A percentile compares a stretch with the other conserved stretches of the same genome.
phyloP scores from a whole-genome alignment of 2,888 invertebrate genomes.

The Pterostichus madidus region DNA sequence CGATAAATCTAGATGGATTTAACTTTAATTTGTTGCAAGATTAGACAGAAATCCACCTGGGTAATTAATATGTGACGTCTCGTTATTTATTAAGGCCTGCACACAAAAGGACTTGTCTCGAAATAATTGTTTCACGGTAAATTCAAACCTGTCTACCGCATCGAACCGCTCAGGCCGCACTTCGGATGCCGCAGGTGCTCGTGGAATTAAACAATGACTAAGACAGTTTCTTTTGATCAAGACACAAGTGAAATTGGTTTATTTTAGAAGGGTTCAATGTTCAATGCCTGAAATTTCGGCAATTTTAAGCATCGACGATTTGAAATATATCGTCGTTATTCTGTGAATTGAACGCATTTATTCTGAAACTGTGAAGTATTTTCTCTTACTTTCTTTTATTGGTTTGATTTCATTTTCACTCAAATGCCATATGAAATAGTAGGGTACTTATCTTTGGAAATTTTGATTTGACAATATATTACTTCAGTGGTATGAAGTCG shows the following conservation, averaged over 20 bases:
- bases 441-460: too few relatives aligned
- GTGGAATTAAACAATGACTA: conserved; percentile 31
- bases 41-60: conserved; percentile 58
- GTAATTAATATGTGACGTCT: conserved; percentile 64
- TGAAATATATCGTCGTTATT: conserved; percentile 7
- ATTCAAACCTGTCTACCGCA: conserved; percentile 40
- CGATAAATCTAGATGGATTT: conserved; percentile 62
- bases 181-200: conserved; percentile 42
- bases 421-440: neutral
- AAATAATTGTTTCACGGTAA: conserved; percentile 50
- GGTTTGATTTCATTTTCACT: neutral
- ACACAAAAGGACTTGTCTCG: conserved; percentile 54
- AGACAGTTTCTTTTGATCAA: conserved; percentile 51
- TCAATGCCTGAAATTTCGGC: neutral
- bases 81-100: conserved; percentile 57
- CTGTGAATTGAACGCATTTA: conserved; percentile 7
- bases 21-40: conserved; percentile 58
- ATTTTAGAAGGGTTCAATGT: conserved; percentile 26
- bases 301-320: conserved; percentile 39
- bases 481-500: too few relatives aligned
- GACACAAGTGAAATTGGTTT: conserved; percentile 43
- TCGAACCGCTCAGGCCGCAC: neutral
- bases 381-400: neutral
- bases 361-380: neutral
- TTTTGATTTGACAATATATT: too few relatives aligned